Percentiles rank a stretch among this genome's conserved stretches.
Evolutionary conservation across 2,888 invertebrate genomes (phyloP).

Genomic region (Mantis religiosa): DNA sequence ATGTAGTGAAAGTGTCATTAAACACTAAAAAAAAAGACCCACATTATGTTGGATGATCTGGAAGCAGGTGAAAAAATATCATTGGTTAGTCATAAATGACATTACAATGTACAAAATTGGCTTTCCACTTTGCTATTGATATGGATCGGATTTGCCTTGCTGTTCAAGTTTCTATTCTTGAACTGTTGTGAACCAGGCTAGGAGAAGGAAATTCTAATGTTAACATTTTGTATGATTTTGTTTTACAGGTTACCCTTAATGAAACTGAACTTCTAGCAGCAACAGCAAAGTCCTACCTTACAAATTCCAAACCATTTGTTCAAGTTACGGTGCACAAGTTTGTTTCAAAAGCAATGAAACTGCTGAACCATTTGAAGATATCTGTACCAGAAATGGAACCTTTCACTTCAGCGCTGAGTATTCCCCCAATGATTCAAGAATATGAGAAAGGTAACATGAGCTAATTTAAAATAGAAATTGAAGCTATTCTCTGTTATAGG

Average conservation of each 20-base stretch:
- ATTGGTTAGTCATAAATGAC: too few relatives aligned
- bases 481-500: too few relatives aligned
- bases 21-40: too few relatives aligned
- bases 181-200: too few relatives aligned
- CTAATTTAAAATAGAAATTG: not conserved
- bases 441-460: not conserved
- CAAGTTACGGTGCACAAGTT: not conserved
- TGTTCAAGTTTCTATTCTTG: too few relatives aligned
- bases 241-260: not conserved
- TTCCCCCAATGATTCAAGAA: not conserved
- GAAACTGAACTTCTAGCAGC: not conserved
- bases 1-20: too few relatives aligned
- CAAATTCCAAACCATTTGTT: not conserved
- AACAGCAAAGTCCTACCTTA: not conserved
- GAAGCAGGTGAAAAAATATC: too few relatives aligned
- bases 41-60: too few relatives aligned
- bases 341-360: not conserved
- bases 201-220: too few relatives aligned
- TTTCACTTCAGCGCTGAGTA: not conserved
- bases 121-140: too few relatives aligned
- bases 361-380: not conserved
- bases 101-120: too few relatives aligned
- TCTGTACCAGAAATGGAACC: constrained; percentile 3
- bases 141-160: too few relatives aligned
- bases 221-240: not conserved